Conservation (phyloP, 2,888 invertebrate species). For the Zele albiditarsus region DNA sequence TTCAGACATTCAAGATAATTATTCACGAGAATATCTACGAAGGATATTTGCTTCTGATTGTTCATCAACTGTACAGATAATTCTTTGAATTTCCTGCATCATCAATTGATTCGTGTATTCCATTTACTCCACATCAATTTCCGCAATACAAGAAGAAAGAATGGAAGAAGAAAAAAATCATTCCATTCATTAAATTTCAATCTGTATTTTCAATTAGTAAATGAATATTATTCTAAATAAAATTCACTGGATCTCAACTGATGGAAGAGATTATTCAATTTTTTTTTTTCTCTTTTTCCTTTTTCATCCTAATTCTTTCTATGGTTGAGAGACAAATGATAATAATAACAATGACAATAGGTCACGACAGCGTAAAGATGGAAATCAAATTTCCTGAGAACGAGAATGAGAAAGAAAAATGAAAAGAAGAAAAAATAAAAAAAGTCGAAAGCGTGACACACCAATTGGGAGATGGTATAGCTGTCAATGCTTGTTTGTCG, state of each 20-base stretch:
- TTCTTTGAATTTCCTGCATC: neutral
- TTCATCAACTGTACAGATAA: neutral
- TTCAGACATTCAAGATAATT: neutral
- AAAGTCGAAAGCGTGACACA: constrained; percentile 59
- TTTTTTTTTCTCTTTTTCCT: neutral
- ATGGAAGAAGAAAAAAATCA: neutral
- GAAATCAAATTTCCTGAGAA: constrained; percentile 7
- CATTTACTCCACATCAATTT: neutral
- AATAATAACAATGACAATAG: neutral
- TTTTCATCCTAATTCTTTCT: neutral
- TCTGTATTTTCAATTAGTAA: neutral
- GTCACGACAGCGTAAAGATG: constrained; percentile 8
- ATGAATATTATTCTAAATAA: neutral
- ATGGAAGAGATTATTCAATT: neutral
- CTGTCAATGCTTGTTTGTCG: constrained; percentile 53
- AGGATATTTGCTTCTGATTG: neutral
- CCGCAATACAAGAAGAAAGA: neutral
- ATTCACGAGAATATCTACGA: constrained; percentile 13
- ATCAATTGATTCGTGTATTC: neutral
- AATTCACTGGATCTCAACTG: neutral
- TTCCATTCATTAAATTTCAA: neutral
- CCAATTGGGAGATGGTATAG: constrained; percentile 6
- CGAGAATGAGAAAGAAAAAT: neutral
- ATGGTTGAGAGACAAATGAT: neutral
- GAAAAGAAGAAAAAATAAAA: constrained; percentile 24